Base-by-base conservation (phyloP, 2,888 invertebrate species). In the Pollenia griseotomentosa region DNA sequence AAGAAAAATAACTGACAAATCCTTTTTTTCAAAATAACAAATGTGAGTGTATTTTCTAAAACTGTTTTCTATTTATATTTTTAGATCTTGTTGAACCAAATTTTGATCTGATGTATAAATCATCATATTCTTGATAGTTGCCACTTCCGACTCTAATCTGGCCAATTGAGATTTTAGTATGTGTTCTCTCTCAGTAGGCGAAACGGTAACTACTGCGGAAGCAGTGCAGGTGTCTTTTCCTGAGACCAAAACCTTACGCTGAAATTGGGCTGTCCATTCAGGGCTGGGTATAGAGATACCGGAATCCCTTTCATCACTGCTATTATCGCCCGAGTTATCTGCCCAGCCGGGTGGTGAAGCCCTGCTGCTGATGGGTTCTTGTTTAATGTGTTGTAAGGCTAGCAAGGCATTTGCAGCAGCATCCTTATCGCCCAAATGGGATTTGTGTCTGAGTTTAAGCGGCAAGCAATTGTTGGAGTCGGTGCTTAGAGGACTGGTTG, bases 381-480 rank as follows among this genome's bases (percentile, higher is more conserved):
- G 97, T 92, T 97, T 97, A 92, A 97, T 97, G 91, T 97, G 96
- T 91, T 97, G 97, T 65, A 97, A 95, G 57, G 96, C 96, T n/a
- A 97, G 95, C 82, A 97, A 95, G 14, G 97, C 97, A 85, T 95
- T 95, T 83, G 97, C 97, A 74, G 97, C 97, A 11, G 97, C 97
- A 92, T 98, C 98, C 92, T 97, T 97, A 92, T 98, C 98, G 11
- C 97, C 97, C 87, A 98, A 95, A 92, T 97, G 97, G 53, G 97
- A 97, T 94, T 98, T 98, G 95, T 98, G 98, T 92, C 98, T 96
- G 88, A 98, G 95, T 93, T 98, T 98, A 90, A 97, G 95, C 3
- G 98, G 98, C 92, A 98, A 94, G 90, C 97, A 96, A 92, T 97
- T 97, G 94, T 97, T 96, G 51, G 95, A 94, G 88, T 96, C 96